Conservation (phyloP, 2,888 invertebrate species). For the Odontomyia ornata region DNA sequence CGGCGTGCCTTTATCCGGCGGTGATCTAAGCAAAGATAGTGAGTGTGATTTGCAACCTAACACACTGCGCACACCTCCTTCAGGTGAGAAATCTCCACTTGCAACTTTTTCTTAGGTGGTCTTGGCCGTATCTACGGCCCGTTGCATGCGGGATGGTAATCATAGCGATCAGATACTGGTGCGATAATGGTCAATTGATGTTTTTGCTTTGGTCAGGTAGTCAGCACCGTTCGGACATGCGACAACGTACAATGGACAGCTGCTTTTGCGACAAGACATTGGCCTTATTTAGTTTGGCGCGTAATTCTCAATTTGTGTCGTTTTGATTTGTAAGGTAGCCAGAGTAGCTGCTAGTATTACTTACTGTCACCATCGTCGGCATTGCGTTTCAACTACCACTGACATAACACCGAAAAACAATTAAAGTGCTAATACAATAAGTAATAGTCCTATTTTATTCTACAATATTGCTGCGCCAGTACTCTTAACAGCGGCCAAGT, state of each 20-base stretch:
- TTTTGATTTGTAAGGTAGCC: slow-evolving; percentile 19
- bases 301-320: slow-evolving; percentile 40
- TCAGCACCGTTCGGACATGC: background rate
- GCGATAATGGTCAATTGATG: slow-evolving; percentile 41
- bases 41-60: slow-evolving; percentile 38
- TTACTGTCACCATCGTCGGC: slow-evolving; percentile 20
- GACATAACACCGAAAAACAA: slow-evolving; percentile 28
- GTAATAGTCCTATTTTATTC: background rate
- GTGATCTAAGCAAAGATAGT: slow-evolving; percentile 28
- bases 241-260: slow-evolving; percentile 20
- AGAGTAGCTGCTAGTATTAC: slow-evolving; percentile 11
- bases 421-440: slow-evolving; percentile 2
- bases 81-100: slow-evolving; percentile 32
- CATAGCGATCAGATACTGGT: slow-evolving; percentile 31
- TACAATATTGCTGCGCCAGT: background rate
- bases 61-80: slow-evolving; percentile 27
- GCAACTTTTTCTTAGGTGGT: slow-evolving; percentile 36
- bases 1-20: slow-evolving; percentile 20
- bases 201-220: slow-evolving; percentile 41
- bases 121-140: slow-evolving; percentile 5
- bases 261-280: slow-evolving; percentile 15
- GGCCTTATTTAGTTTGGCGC: slow-evolving; percentile 38
- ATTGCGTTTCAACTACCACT: slow-evolving; percentile 12
- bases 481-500: too few species aligned
- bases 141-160: slow-evolving; percentile 17